Base-by-base conservation (phyloP, 2,888 invertebrate species). In the Onchidella celtica region DNA sequence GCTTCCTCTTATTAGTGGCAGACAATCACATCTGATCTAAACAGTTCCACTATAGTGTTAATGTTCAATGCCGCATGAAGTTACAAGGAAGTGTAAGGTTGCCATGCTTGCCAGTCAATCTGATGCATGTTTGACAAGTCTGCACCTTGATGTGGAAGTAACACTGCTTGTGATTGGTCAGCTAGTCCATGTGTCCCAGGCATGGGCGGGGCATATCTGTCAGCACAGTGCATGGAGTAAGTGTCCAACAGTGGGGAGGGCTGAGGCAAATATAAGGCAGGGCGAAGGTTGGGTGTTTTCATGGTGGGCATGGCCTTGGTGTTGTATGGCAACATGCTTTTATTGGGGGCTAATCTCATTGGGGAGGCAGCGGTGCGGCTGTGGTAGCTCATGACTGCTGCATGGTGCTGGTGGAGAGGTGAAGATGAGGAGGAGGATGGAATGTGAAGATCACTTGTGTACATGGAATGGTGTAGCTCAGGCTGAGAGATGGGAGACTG, bases 81-180 rank as follows among this genome's bases (percentile, higher is more conserved):
- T 55, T 21, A 72, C 57, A 57, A 57, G 32, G 55, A 9, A n/a
- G 32, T 57, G 9, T 72, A 72, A 21, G 72, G 29, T 34, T 72
- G 57, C 72, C 72, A 72, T 32, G 57, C n/a, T n/a, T 72, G 72
- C 72, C 72, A 72, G 21, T 72, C 72, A 55, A 72, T 11, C n/a
- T 57, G 72, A 57, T 72, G 72, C n/a, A 72, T 29, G n/a, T 57
- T 72, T 32, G 72, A 55, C 14, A 72, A 72, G 57, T 72, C 72
- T 72, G 72, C 24, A 32, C 72, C 27, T 72, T 72, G 57, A 3
- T 32, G 32, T 21, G 32, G 34, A 55, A 72, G 57, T 9, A 72
- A 34, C n/a, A 72, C 57, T 21, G 72, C 6, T 14, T 72, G 72
- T 32, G 57, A 57, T 57, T 72, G 72, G 34, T 72, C 72, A n/a